Base-by-base conservation (phyloP, 2,797 vertebrate species). In the Betta splendens region DNA sequence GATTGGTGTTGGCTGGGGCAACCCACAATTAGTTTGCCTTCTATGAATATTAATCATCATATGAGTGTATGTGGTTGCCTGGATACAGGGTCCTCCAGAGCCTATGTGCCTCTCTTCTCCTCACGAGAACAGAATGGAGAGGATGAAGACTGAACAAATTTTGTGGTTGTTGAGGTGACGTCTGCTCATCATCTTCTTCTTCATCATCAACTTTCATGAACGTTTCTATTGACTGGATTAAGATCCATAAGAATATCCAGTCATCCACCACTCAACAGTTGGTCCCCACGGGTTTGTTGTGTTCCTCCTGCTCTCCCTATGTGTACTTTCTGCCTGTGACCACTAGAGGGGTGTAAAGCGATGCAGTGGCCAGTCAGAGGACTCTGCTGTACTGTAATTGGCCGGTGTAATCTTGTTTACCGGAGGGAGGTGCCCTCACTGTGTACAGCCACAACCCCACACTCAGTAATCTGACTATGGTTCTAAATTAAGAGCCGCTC, bases 281-380 rank as follows among this genome's bases (percentile, higher is more conserved):
- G 0, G 26, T 31, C 3, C n/a, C 2, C 31, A 38, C 17, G 7
- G 8, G 16, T 26, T 32, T 22, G 9, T 16, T 23, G 54, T 21
- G 5, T 51, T 12, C 26, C 10, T n/a, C 17, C 7, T 7, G 1
- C 7, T 29, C 2, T 4, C 5, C 6, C 1, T 39, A 15, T 7
- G 8, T 46, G 52, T 9, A 54, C 6, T 44, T 22, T 37, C 9
- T 33, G 3, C n/a, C 5, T 45, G 15, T 43, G 8, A 36, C 78
- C 87, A 88, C 49, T 25, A 72, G 87, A 44, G 79, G 75, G 84
- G 37, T 71, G 84, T 63, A 86, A 23, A 61, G 39, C 37, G 23
- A 17, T 11, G 43, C 2, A 2, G 9, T 18, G 9, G 11, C 42
- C 22, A 9, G 1, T 44, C 51, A 15, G 49, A 15, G 1, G 7